phyloP scores from a whole-genome alignment of 2,113 vertebrate genomes.

The Tenrec ecaudatus region DNA sequence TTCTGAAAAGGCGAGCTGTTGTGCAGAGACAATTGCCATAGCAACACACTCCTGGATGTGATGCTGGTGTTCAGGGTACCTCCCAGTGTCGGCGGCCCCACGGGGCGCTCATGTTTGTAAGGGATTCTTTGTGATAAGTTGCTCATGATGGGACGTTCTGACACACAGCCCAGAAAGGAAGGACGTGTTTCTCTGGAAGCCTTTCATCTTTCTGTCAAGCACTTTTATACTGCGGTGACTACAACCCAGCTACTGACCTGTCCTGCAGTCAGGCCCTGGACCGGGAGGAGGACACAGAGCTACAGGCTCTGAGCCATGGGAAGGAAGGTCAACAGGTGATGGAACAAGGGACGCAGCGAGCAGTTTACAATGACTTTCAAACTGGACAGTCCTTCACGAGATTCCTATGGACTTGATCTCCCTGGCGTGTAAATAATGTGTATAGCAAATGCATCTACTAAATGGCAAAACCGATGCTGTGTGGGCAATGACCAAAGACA shows the following conservation, averaged over 20 bases:
- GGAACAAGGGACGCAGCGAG: background rate
- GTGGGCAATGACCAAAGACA: conserved; percentile 72
- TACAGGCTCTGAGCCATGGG: conserved; percentile 8
- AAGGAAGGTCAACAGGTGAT: conserved; percentile 48
- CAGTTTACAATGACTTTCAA: background rate
- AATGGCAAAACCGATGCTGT: conserved; percentile 25
- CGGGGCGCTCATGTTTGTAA: background rate
- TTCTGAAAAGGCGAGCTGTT: background rate
- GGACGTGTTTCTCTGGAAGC: background rate
- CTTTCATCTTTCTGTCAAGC: background rate
- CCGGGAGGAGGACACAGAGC: conserved; percentile 8
- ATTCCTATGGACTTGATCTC: conserved; percentile 57
- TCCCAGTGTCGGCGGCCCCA: background rate
- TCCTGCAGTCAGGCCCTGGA: background rate
- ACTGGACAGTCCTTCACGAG: background rate
- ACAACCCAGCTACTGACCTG: background rate
- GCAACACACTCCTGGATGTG: background rate
- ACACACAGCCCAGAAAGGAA: background rate
- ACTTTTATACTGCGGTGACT: background rate
- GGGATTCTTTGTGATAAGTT: background rate
- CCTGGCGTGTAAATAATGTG: conserved; percentile 71
- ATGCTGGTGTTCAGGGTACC: background rate
- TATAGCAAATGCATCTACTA: background rate
- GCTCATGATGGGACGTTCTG: background rate
- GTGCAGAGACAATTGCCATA: fast-evolving